These are phyloP conservation scores for Orthonyx spaldingii DNA, from an alignment of 2,113 vertebrate genomes.

Conservation along the genomic window DNA sequence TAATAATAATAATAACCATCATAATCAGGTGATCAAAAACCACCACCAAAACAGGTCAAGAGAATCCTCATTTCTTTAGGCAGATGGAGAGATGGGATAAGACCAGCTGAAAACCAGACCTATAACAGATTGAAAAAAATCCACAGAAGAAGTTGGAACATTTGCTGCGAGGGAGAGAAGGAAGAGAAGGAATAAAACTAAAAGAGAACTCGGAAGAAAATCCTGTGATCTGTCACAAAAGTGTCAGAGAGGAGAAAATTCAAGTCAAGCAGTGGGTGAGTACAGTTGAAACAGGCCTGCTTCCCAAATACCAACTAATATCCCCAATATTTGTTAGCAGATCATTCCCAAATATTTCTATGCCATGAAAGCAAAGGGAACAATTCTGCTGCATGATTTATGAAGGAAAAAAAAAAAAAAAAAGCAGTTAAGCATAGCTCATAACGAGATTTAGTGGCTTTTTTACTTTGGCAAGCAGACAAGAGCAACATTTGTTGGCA, in stretches of 20 bases:
- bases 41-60: background rate
- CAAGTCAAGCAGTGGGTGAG: background rate
- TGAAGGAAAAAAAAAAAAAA: background rate
- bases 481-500: conserved; percentile 54
- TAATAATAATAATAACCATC: background rate
- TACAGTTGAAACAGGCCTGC: background rate
- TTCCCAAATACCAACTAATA: background rate
- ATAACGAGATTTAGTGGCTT: background rate
- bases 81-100: background rate
- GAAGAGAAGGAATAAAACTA: background rate
- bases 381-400: background rate
- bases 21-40: background rate
- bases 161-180: background rate
- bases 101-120: background rate
- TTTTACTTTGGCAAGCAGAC: conserved; percentile 38
- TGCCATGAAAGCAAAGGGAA: background rate
- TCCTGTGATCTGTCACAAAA: background rate
- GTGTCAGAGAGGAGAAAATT: background rate
- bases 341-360: background rate
- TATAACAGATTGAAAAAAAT: background rate
- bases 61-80: background rate
- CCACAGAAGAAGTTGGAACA: background rate
- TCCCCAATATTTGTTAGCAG: background rate
- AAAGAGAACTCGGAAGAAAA: background rate
- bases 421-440: background rate